phyloP scores from a whole-genome alignment of 2,888 invertebrate genomes.

The Troides oblongomaculatus region DNA sequence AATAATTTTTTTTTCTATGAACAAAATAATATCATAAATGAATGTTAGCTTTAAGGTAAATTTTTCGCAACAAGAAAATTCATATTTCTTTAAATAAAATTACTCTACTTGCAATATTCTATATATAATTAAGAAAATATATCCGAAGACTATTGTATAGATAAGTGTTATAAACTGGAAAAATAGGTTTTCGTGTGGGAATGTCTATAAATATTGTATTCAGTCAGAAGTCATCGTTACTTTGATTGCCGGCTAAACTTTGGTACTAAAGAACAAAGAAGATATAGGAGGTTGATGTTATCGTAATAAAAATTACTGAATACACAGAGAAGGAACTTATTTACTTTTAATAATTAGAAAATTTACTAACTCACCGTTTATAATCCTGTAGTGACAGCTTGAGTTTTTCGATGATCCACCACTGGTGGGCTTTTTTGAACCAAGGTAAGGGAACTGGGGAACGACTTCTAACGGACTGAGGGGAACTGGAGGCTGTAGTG shows the following conservation, averaged over 20 bases:
- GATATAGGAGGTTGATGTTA: neutral
- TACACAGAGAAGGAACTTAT: neutral
- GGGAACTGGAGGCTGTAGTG: conserved; percentile 37
- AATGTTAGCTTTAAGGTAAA: no score
- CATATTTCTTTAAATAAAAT: no score
- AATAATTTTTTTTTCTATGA: no score
- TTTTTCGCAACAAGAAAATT: no score
- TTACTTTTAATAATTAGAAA: neutral
- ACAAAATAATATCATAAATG: no score
- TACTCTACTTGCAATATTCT: no score
- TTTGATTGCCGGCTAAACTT: conserved; percentile 9
- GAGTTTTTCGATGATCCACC: conserved; percentile 12
- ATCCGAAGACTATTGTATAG: neutral
- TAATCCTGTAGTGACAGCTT: conserved; percentile 23
- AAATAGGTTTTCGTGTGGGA: neutral
- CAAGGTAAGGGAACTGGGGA: neutral
- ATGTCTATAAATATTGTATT: neutral
- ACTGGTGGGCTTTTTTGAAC: neutral
- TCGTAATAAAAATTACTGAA: neutral
- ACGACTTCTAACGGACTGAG: conserved; percentile 37
- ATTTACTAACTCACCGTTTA: conserved; percentile 16
- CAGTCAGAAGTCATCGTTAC: conserved; percentile 4
- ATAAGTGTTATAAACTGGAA: neutral
- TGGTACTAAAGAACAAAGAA: conserved; percentile 26
- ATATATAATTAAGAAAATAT: no score